Evolutionary conservation across 2,888 invertebrate species (phyloP).

Genomic region (Pseudococcus viburni): DNA sequence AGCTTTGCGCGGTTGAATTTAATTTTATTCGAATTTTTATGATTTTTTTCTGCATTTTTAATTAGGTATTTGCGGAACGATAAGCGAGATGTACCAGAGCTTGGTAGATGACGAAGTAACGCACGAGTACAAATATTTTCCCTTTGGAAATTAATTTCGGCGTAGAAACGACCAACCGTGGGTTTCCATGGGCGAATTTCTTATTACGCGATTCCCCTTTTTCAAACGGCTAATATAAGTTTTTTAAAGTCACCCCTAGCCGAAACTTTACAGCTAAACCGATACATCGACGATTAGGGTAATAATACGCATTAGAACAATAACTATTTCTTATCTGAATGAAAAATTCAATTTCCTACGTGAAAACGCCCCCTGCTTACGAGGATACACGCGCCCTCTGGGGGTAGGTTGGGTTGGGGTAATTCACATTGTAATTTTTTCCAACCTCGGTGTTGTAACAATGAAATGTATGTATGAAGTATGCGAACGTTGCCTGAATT

Average conservation of each 20-base stretch:
- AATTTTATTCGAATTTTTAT: conserved; percentile 42
- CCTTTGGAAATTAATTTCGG: conserved; percentile 10
- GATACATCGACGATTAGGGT: conserved; percentile 48
- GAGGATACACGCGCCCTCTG: neutral
- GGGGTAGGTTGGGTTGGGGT: neutral
- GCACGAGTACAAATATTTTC: conserved; percentile 6
- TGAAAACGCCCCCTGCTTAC: neutral
- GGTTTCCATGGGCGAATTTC: neutral
- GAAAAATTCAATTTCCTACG: conserved; percentile 33
- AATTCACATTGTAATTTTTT: conserved; percentile 15
- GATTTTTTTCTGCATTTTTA: neutral
- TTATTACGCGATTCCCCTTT: neutral
- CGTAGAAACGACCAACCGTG: neutral
- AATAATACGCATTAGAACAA: conserved; percentile 35
- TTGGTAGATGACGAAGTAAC: neutral
- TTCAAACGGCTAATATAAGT: neutral
- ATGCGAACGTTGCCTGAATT: neutral
- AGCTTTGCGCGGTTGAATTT: conserved; percentile 1
- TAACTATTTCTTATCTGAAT: neutral
- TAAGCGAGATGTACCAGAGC: neutral
- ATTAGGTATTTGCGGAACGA: neutral
- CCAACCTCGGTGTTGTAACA: neutral
- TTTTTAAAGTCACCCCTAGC: conserved; percentile 13
- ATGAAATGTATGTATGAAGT: neutral
- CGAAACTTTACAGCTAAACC: neutral